phyloP scores from a whole-genome alignment of 2,888 invertebrate genomes.

The Emmelina monodactyla region DNA sequence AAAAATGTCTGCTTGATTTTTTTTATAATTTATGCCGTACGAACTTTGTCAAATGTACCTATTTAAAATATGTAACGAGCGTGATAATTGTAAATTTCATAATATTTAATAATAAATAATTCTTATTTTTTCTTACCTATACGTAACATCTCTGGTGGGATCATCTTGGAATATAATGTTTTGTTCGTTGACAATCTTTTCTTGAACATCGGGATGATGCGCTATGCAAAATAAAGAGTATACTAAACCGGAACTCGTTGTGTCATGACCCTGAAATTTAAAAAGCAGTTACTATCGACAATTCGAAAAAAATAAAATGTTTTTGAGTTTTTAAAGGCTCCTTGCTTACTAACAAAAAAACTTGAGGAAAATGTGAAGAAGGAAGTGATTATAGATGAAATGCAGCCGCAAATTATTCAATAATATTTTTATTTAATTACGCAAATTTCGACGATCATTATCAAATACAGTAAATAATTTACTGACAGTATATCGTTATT shows the following conservation, averaged over 20 bases:
- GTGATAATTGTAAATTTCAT: too few relatives aligned
- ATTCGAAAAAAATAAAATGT: not conserved
- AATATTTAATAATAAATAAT: not conserved
- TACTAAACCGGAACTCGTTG: conserved; percentile 63
- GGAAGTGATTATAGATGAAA: too few relatives aligned
- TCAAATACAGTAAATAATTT: too few relatives aligned
- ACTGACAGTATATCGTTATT: too few relatives aligned
- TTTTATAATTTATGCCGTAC: too few relatives aligned
- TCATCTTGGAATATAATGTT: conserved; percentile 41
- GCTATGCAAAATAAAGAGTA: conserved; percentile 60
- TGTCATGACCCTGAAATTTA: conserved; percentile 60
- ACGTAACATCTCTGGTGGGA: conserved; percentile 34
- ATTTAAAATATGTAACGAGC: too few relatives aligned
- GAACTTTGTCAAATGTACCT: too few relatives aligned
- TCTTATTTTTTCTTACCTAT: conserved; percentile 25
- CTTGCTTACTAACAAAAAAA: not conserved
- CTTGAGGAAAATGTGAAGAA: too few relatives aligned
- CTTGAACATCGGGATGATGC: conserved; percentile 53
- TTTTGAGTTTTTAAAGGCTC: not conserved
- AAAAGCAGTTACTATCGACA: not conserved
- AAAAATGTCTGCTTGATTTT: too few relatives aligned
- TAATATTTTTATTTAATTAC: too few relatives aligned
- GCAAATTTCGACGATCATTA: too few relatives aligned
- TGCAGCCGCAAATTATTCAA: too few relatives aligned
- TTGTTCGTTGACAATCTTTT: conserved; percentile 58